Conservation (phyloP, 2,113 vertebrate species). For the Ictalurus punctatus region DNA sequence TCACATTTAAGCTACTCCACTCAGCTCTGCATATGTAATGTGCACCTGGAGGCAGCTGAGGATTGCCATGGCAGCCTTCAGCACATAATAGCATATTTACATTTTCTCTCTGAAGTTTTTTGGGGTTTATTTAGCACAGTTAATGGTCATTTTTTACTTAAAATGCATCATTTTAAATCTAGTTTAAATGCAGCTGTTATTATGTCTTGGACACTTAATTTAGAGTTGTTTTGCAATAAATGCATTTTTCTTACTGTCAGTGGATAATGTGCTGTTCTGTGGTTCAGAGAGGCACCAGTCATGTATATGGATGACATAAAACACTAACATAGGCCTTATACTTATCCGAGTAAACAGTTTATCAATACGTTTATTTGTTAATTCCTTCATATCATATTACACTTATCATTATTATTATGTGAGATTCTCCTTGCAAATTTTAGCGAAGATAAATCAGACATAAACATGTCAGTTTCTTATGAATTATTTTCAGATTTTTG, state of each 20-base stretch:
- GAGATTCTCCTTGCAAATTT: no score
- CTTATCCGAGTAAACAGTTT: not conserved
- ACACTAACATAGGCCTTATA: not conserved
- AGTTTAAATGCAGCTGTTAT: not conserved
- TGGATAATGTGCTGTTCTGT: not conserved
- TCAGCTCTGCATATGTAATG: constrained; percentile 41
- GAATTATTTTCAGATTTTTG: no score
- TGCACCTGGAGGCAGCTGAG: constrained; percentile 26
- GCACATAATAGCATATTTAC: not conserved
- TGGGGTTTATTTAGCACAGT: not conserved
- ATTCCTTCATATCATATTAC: not conserved
- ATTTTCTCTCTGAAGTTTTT: not conserved
- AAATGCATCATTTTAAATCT: not conserved
- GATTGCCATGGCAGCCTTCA: not conserved
- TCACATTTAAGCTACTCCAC: constrained; percentile 15
- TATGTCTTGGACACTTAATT: not conserved
- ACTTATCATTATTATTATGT: not conserved
- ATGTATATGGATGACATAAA: not conserved
- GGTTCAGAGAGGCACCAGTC: not conserved
- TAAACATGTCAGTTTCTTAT: not conserved
- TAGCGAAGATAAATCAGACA: not conserved
- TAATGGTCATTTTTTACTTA: not conserved
- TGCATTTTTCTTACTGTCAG: not conserved
- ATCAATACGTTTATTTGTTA: not conserved
- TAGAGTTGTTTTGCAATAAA: not conserved